Conservation (phyloP, 1,140 invertebrate species). For the Aphelenchoides besseyi region DNA sequence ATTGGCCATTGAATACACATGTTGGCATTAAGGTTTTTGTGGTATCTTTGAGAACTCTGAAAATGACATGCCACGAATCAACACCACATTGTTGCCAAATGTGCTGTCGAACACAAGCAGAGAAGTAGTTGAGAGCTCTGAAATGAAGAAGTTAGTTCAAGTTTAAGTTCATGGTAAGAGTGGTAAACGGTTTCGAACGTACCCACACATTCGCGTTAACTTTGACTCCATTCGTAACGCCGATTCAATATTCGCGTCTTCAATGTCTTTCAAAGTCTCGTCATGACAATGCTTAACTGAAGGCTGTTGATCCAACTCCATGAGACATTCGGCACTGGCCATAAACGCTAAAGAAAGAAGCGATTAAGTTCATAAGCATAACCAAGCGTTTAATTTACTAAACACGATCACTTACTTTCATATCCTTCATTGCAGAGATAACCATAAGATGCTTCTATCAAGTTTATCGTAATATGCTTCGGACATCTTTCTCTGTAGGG, state of each 20-base stretch:
- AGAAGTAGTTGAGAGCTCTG: slow-evolving; percentile 61
- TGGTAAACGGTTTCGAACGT: slow-evolving; percentile 32
- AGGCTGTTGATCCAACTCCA: slow-evolving; percentile 58
- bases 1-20: slow-evolving; percentile 47
- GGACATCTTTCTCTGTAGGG: slow-evolving; percentile 43
- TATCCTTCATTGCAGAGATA: slow-evolving; percentile 62
- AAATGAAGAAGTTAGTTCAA: no score
- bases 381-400: neutral
- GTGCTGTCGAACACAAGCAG: slow-evolving; percentile 53
- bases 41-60: slow-evolving; percentile 61
- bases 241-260: slow-evolving; percentile 52
- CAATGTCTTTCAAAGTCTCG: slow-evolving; percentile 56
- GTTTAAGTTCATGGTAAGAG: no score
- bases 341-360: slow-evolving; percentile 54
- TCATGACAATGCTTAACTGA: slow-evolving; percentile 59
- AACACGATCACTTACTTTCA: slow-evolving; percentile 48
- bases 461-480: slow-evolving; percentile 59
- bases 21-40: slow-evolving; percentile 60
- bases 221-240: slow-evolving; percentile 50
- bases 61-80: slow-evolving; percentile 62
- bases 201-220: slow-evolving; percentile 58
- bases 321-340: slow-evolving; percentile 58
- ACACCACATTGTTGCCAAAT: slow-evolving; percentile 55
- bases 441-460: slow-evolving; percentile 61
- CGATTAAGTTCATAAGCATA: slow-evolving; percentile 3